Evolutionary conservation across 2,797 vertebrate species (phyloP).

Genomic region (Sebastes cheni): DNA sequence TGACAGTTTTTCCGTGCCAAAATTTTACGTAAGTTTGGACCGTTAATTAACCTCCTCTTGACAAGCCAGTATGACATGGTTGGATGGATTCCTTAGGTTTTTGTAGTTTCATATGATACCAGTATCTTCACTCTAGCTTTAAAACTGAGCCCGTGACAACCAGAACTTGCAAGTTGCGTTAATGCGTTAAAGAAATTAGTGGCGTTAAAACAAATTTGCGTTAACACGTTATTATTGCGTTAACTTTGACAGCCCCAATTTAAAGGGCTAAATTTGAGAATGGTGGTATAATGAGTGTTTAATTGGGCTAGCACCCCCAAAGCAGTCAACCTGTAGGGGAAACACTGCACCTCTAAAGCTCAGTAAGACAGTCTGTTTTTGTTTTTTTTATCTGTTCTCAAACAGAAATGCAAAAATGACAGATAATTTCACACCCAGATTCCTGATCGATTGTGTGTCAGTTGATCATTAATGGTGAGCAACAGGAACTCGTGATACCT

Average conservation of each 20-base stretch:
- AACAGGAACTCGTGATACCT: not conserved
- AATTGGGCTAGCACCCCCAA: not conserved
- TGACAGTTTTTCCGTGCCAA: rapidly evolving
- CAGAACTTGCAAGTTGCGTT: rapidly evolving
- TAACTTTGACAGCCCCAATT: not conserved
- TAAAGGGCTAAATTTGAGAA: not conserved
- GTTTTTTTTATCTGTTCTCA: no score
- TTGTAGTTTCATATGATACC: no score
- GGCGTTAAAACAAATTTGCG: no score
- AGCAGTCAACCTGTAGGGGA: not conserved
- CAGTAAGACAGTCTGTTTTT: not conserved
- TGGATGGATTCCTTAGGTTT: no score
- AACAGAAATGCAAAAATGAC: no score
- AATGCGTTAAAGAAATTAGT: no score
- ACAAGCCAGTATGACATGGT: no score
- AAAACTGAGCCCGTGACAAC: rapidly evolving
- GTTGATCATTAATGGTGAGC: not conserved
- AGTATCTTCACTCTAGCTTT: no score
- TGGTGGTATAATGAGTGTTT: not conserved
- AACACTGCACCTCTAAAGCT: not conserved
- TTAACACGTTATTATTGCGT: no score
- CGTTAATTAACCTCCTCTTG: no score
- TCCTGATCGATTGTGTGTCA: not conserved
- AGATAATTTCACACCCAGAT: not conserved
- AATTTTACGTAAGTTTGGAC: no score